Evolutionary conservation across 1,140 invertebrate species (phyloP), one percentile per base, ranked within the genome.

Genomic region (Drosophila takahashii): DNA sequence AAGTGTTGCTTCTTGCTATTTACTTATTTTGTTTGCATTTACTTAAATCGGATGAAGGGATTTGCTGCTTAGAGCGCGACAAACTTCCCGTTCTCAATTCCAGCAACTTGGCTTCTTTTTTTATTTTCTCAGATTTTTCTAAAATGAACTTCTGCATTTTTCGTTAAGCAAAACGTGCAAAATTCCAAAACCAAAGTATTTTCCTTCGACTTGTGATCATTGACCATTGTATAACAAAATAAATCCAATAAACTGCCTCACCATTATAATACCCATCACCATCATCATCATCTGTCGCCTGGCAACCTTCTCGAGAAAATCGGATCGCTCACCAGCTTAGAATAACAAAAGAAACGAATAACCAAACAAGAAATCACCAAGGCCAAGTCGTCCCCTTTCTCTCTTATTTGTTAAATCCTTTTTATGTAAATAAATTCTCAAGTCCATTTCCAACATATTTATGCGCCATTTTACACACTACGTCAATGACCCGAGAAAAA

Each of bases 21-120:
- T 87, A 87, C 84, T 87, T 87, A 89, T 87, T 89, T 87, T 87
- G 84, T 87, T 87, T 87, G 84, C 84, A 87, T 87, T 87, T 87
- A 87, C 84, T 87, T 87, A 87, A 87, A 87, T 87, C 84, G 84
- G 84, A 87, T 87, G 84, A 87, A 87, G 81, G 84, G 84, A 87
- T 87, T 87, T 87, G 85, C 84, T 87, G 79, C 83, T 87, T 89
- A 89, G 84, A 79, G 79, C 66, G 80, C 75, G 79, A 87, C 79
- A 81, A 81, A 79, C 57, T 70, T 27, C 54, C 11, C 29, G 39
- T 29, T 26, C 32, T 42, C 22, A 22, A 58, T 39, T 32, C 26
- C 44, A 26, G 18, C 47, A 13, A 45, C 37, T 70, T 50, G 34
- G 57, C 59, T 69, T 36, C 5, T 34, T 47, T 75, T 83, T 65